Evolutionary conservation across 2,113 vertebrate genomes (phyloP).

Genomic region (Cyanoderma ruficeps): DNA sequence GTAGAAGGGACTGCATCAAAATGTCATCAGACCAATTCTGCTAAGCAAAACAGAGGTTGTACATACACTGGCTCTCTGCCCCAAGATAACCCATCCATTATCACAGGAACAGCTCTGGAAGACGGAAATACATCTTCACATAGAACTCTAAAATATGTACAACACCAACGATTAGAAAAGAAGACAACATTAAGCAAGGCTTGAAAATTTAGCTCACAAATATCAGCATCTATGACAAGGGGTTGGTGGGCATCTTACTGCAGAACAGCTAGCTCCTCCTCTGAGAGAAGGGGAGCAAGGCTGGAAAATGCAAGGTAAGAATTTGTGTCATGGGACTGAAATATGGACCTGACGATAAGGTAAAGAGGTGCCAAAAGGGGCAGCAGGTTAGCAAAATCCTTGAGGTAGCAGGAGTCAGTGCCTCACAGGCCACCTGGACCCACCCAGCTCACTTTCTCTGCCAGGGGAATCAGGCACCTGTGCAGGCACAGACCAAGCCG

Average conservation of each 20-base stretch:
- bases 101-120: neutral
- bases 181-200: neutral
- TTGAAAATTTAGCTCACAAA: neutral
- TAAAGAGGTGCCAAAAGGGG: neutral
- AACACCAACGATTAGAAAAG: neutral
- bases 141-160: neutral
- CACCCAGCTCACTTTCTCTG: neutral
- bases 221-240: neutral
- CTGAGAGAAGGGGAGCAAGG: neutral
- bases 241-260: accelerated
- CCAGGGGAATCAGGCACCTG: accelerated
- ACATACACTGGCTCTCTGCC: accelerated
- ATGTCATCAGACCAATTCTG: neutral
- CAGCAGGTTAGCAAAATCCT: neutral
- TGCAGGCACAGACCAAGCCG: neutral
- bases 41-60: neutral
- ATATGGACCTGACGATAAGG: neutral
- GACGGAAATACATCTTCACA: neutral
- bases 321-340: neutral
- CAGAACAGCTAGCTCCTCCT: neutral
- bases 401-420: neutral
- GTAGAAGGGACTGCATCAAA: neutral
- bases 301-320: neutral
- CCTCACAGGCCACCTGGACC: neutral
- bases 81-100: neutral